Percentiles rank a stretch among this genome's conserved stretches.
These are phyloP conservation scores for Falco berigora DNA, from an alignment of 2,797 vertebrate genomes.

Conservation along the genomic window DNA sequence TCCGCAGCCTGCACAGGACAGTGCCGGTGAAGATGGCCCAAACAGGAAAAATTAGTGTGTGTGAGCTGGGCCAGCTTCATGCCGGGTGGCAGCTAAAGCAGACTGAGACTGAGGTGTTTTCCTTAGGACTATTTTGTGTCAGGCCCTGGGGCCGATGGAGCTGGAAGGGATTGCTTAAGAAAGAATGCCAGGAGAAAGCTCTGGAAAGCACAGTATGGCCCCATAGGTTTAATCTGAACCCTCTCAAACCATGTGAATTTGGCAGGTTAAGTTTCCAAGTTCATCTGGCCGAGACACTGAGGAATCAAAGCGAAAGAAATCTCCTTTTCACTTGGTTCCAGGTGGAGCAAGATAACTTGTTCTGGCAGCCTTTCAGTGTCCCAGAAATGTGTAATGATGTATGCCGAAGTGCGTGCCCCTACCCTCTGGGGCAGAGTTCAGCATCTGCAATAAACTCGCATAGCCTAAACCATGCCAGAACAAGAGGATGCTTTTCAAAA, in stretches of 20 bases:
- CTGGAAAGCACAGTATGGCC: not conserved
- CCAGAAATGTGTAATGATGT: not conserved
- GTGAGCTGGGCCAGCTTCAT: not conserved
- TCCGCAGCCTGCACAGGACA: not conserved
- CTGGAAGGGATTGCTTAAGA: not conserved
- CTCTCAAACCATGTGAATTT: not conserved
- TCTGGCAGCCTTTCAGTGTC: not conserved
- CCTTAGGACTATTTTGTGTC: not conserved
- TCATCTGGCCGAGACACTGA: not conserved
- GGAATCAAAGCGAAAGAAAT: not conserved
- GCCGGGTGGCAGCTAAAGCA: not conserved
- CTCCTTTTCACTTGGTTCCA: not conserved
- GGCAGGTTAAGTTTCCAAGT: constrained; percentile 9
- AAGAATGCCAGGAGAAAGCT: not conserved
- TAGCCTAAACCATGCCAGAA: not conserved
- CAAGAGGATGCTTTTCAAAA: constrained; percentile 1
- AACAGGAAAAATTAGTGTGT: not conserved
- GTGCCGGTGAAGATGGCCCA: not conserved
- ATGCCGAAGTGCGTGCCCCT: not conserved
- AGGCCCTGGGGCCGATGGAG: not conserved
- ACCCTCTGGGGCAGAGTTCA: not conserved
- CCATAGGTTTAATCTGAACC: constrained; percentile 1
- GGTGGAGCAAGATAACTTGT: constrained; percentile 2
- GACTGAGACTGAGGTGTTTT: not conserved
- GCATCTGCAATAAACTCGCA: not conserved